Base-by-base conservation (phyloP, 2,113 vertebrate species). In the Echinops telfairi region DNA sequence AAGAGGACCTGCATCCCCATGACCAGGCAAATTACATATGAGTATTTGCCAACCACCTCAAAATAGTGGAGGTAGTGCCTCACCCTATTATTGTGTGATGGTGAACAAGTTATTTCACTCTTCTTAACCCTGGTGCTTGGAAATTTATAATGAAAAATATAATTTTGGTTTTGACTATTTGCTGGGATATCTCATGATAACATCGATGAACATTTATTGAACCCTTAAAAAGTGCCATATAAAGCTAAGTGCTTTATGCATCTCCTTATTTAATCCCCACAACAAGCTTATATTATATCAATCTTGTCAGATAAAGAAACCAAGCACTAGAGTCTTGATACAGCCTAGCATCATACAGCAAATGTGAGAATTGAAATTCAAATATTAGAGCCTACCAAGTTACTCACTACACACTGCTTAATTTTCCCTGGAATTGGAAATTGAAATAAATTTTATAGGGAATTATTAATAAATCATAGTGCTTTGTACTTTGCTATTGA, bases 121-220 rank as follows among this genome's bases (percentile, higher is more conserved):
- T 89, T 92, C 38, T 82, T 27, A 81, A 16, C 0, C 33, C 88
- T 14, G 3, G 31, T 38, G 83, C 89, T 73, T 90, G 3, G 57
- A 89, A 91, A n/a, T 47, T 75, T n/a, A 91, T 91, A 76, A 75
- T 1, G 8, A 12, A 84, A 95, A 94, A 83, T 64, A 79, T 47
- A 83, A 90, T 89, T 4, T 10, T 58, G 33, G 73, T 77, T 2
- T 16, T 58, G 16, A 27, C 62, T 90, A 0, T 88, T 86, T 91
- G 36, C 70, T 75, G 53, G 20, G 33, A n/a, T 66, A 43, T 33
- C 23, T 83, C 11, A 83, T 60, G 60, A 33, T 64, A 77, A 89
- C 17, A 78, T 31, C n/a, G 73, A 82, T 22, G 23, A 60, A 38
- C 27, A 75, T 57, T 23, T 62, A 33, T 6, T 47, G 38, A 94